phyloP scores from a whole-genome alignment of 2,888 invertebrate species.

The Uropetala carovei region DNA sequence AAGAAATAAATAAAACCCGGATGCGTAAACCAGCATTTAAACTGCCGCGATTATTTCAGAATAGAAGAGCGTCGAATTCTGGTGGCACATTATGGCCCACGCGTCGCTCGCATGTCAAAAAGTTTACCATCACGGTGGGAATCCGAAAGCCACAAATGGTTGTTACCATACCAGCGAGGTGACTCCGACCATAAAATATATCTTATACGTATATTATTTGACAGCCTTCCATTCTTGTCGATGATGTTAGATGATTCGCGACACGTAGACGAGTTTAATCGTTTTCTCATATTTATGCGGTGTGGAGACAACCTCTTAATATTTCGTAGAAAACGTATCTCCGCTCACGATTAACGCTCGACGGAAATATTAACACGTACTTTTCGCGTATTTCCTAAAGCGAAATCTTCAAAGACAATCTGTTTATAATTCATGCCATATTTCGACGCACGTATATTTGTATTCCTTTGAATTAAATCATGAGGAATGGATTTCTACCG shows the following conservation, averaged over 20 bases:
- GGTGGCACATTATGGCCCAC: background rate
- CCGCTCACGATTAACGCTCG: background rate
- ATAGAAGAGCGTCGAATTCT: background rate
- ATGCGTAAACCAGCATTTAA: background rate
- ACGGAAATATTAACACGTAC: background rate
- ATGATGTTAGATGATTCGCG: background rate
- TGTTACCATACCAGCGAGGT: background rate
- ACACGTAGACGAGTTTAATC: background rate
- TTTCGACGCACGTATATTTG: background rate
- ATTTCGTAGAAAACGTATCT: background rate
- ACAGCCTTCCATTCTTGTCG: background rate
- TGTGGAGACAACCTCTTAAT: background rate
- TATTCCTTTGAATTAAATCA: background rate
- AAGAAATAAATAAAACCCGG: background rate
- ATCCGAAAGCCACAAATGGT: background rate
- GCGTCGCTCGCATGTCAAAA: background rate
- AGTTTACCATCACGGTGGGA: background rate
- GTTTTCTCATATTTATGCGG: slow-evolving; percentile 4
- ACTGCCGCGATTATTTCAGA: background rate
- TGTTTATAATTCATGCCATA: background rate
- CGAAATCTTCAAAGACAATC: background rate
- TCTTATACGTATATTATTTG: background rate
- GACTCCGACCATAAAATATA: background rate
- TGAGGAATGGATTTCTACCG: background rate
- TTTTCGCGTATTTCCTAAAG: background rate